Conservation (phyloP, 2,113 vertebrate genomes). For the Haplotaxodon microlepis region DNA sequence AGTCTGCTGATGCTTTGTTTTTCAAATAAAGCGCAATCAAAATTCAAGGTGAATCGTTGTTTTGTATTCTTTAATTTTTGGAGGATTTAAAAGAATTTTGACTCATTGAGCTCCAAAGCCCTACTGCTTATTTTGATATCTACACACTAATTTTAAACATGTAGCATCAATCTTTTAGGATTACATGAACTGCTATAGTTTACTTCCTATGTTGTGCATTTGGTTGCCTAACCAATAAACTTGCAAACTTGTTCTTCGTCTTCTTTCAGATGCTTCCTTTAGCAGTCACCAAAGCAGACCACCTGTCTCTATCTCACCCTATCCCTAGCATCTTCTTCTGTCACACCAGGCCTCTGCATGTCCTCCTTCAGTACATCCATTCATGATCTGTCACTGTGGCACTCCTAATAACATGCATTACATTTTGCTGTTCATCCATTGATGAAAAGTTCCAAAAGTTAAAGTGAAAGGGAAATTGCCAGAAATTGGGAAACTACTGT, state of each 20-base stretch:
- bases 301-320: neutral
- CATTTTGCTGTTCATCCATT: neutral
- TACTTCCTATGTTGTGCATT: neutral
- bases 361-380: neutral
- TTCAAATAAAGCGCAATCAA: neutral
- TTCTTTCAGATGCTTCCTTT: neutral
- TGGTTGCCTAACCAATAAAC: neutral
- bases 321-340: neutral
- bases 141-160: rapidly evolving
- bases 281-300: neutral
- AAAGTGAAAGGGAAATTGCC: neutral
- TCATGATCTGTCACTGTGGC: neutral
- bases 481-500: neutral
- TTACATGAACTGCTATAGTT: rapidly evolving
- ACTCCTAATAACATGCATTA: neutral
- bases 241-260: neutral
- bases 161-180: neutral
- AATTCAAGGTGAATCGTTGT: neutral
- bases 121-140: neutral
- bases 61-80: neutral
- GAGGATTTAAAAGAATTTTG: neutral
- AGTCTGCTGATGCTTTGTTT: neutral
- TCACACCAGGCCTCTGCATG: neutral
- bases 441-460: neutral
- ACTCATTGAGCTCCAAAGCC: neutral